Base-by-base conservation (phyloP, 2,797 vertebrate genomes). In the Apogon hyalosoma region DNA sequence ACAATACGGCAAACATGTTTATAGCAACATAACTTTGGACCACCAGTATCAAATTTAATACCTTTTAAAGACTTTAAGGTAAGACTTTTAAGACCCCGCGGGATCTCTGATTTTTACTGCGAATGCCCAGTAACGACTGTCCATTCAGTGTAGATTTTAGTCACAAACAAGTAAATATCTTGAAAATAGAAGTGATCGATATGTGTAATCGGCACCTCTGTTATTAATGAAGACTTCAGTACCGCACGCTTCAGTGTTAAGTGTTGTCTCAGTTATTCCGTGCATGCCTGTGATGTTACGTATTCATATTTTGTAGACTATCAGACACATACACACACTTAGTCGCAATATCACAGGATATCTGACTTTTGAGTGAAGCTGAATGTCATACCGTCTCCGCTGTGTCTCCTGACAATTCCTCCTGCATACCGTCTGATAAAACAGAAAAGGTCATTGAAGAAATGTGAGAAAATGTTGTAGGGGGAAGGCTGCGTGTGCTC, bases 381-480 rank as follows among this genome's bases (percentile, higher is more conserved):
- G 74, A 79, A 83, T 79, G 67, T 65, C 82, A 84, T 75, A 50
- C 49, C 24, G 55, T 65, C 58, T 49, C 52, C 36, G 9, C 1
- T 6, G 46, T 12, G 38, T 62, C 74, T 68, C 70, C 43, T 63
- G 71, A 79, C 56, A 31, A 52, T 64, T 70, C 15, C 2, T 57
- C 54, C 63, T 61, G 38, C 33, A 12, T 36, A 59, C 56, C 4
- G 36, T 46, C 47, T 63, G 69, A 75, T 63, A 11, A 69, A 71
- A 74, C 55, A 77, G 33, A 71, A 83, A 28, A 86, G 70, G 79
- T 77, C 73, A 71, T 5, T 28, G 54, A 75, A 56, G 69, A 38
- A 21, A 71, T 38, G 46, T 57, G 21, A 57, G 67, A 65, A 71
- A 63, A 59, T 10, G 11, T 56, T 48, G 7, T 9, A 24, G 6